Percentiles rank a stretch among this genome's conserved stretches.
Conservation (phyloP, 2,797 vertebrate species). For the Epinephelus coioides region DNA sequence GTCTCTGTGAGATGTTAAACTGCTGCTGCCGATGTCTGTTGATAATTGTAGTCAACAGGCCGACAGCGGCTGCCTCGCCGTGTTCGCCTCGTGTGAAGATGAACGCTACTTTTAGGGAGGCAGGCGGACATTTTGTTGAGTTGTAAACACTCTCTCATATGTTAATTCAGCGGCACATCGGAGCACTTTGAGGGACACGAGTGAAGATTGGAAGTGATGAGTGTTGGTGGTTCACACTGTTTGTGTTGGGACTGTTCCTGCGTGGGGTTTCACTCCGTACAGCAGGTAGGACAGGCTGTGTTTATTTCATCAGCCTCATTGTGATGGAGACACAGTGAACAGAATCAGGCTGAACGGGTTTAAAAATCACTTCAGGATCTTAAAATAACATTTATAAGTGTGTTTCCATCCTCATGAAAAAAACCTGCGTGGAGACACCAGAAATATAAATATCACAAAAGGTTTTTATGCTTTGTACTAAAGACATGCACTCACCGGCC, state of each 20-base stretch:
- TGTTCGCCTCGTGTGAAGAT: conserved; percentile 76
- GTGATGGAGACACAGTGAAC: too few species aligned
- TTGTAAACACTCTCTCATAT: conserved; percentile 85
- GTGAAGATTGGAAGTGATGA: conserved; percentile 66
- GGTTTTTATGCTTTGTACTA: too few species aligned
- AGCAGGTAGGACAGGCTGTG: neutral
- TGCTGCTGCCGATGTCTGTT: conserved; percentile 83
- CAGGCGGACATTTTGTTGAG: conserved; percentile 84
- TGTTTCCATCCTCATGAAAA: neutral
- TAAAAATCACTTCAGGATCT: neutral
- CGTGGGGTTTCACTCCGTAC: too few species aligned
- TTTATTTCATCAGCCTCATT: neutral
- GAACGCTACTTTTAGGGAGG: conserved; percentile 84
- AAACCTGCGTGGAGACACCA: too few species aligned
- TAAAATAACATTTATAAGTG: neutral
- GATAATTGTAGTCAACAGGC: conserved; percentile 91
- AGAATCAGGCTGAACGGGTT: too few species aligned
- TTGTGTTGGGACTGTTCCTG: conserved; percentile 33
- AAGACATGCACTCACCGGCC: too few species aligned
- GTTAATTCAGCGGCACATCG: conserved; percentile 80
- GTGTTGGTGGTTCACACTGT: conserved; percentile 32
- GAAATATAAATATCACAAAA: too few species aligned
- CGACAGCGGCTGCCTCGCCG: conserved; percentile 78
- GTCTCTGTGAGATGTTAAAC: conserved; percentile 90
- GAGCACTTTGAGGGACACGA: conserved; percentile 71